Percentiles rank a stretch among this genome's conserved stretches.
Evolutionary conservation across 2,888 invertebrate species (phyloP).

Genomic region (Salticus scenicus): DNA sequence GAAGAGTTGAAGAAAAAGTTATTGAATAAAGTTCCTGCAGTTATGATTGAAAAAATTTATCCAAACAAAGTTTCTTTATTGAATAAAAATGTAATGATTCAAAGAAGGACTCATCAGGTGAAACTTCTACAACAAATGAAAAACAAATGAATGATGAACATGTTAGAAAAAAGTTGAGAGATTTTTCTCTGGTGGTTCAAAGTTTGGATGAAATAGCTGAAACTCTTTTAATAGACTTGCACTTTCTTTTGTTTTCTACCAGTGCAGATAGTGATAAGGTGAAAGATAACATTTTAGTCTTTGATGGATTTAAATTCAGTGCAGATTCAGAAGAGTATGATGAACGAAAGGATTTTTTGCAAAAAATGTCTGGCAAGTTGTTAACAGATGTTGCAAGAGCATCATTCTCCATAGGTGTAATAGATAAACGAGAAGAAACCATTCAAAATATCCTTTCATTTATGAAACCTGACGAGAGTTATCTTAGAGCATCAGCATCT

Average conservation of each 20-base stretch:
- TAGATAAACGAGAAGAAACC: slow-evolving; percentile 43
- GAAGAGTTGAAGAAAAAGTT: too few relatives aligned
- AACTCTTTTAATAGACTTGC: slow-evolving; percentile 46
- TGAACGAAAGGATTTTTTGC: slow-evolving; percentile 55
- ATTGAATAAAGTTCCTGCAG: too few relatives aligned
- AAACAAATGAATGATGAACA: too few relatives aligned
- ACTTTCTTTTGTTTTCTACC: slow-evolving; percentile 45
- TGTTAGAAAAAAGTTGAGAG: too few relatives aligned
- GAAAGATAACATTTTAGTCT: slow-evolving; percentile 47
- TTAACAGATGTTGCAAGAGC: slow-evolving; percentile 42
- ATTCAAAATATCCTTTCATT: slow-evolving; percentile 50
- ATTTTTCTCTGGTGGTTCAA: too few relatives aligned
- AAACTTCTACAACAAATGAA: too few relatives aligned
- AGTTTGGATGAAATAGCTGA: slow-evolving; percentile 37
- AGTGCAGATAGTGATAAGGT: slow-evolving; percentile 39
- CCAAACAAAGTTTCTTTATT: too few relatives aligned
- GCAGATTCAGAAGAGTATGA: slow-evolving; percentile 56
- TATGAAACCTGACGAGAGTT: slow-evolving; percentile 47
- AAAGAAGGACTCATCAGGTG: too few relatives aligned
- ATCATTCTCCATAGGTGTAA: slow-evolving; percentile 44
- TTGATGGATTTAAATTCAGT: slow-evolving; percentile 50
- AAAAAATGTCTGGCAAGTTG: slow-evolving; percentile 48
- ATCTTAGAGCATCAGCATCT: slow-evolving; percentile 32
- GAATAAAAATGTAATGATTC: too few relatives aligned
- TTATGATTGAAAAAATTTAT: too few relatives aligned